These are phyloP conservation scores for Euura saliciscinereae DNA, from an alignment of 1,140 invertebrate genomes.

Conservation along the genomic window DNA sequence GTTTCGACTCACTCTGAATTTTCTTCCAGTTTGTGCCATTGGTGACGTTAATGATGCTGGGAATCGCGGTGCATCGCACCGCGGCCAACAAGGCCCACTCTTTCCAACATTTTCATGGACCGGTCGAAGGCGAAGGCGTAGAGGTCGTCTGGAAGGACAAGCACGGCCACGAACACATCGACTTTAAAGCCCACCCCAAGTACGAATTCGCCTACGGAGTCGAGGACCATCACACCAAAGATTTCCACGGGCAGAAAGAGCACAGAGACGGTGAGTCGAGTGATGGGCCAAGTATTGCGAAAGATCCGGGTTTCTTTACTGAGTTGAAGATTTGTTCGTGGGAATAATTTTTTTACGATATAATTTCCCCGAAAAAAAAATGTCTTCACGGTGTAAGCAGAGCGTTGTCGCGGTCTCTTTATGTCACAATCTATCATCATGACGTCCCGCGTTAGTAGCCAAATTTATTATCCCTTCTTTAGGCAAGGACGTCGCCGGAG, in stretches of 20 bases:
- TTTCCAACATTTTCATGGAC: constrained; percentile 55
- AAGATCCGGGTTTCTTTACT: too few species aligned
- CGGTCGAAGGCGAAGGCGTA: constrained; percentile 47
- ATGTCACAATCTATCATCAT: neutral
- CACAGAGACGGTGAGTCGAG: constrained; percentile 59
- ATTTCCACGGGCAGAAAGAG: constrained; percentile 68
- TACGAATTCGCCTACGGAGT: constrained; percentile 71
- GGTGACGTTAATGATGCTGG: neutral
- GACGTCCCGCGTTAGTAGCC: neutral
- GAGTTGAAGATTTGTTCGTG: too few species aligned
- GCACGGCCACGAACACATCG: constrained; percentile 46
- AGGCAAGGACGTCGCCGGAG: constrained; percentile 55
- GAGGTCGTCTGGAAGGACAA: constrained; percentile 51
- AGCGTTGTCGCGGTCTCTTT: too few species aligned
- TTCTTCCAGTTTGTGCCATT: constrained; percentile 5
- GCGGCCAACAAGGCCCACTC: constrained; percentile 43
- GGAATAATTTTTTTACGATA: too few species aligned
- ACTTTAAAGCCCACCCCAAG: constrained; percentile 56
- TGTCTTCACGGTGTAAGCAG: too few species aligned
- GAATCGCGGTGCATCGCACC: neutral
- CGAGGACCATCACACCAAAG: constrained; percentile 66
- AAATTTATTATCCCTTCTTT: neutral
- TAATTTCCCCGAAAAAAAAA: too few species aligned
- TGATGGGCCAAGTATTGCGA: too few species aligned
- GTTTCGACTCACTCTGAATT: too few species aligned